Conservation (phyloP, 2,113 vertebrate species). For the Carlito syrichta region DNA sequence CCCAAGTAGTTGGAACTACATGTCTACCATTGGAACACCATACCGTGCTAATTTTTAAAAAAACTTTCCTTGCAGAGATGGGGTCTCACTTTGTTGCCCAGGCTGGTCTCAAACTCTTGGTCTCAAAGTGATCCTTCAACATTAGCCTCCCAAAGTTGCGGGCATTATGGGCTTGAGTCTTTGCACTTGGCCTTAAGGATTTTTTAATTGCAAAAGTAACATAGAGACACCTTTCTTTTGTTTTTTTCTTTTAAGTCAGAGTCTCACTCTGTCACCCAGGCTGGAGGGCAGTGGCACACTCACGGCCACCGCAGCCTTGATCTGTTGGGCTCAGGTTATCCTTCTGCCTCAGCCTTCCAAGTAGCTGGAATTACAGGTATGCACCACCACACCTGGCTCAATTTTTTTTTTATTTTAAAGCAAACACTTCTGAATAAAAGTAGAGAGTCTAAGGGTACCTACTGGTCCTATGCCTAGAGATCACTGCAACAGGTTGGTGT, state of each 20-base stretch:
- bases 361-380: no score
- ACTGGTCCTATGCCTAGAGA: not conserved
- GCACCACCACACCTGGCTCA: no score
- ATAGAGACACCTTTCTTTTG: not conserved
- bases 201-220: not conserved
- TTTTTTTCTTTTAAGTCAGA: no score
- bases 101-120: not conserved
- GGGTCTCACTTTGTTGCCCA: not conserved
- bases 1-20: not conserved
- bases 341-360: no score
- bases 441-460: not conserved
- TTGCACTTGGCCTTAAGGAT: fast-evolving
- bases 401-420: not conserved
- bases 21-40: not conserved
- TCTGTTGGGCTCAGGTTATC: no score
- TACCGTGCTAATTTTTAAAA: not conserved
- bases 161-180: not conserved
- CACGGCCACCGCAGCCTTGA: no score
- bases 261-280: no score
- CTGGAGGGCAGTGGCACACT: no score
- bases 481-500: not conserved
- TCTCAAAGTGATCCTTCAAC: not conserved
- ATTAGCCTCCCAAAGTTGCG: not conserved
- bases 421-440: not conserved
- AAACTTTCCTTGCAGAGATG: not conserved